These are phyloP conservation scores for Formica aserva DNA, from an alignment of 2,888 invertebrate genomes.

Conservation along the genomic window DNA sequence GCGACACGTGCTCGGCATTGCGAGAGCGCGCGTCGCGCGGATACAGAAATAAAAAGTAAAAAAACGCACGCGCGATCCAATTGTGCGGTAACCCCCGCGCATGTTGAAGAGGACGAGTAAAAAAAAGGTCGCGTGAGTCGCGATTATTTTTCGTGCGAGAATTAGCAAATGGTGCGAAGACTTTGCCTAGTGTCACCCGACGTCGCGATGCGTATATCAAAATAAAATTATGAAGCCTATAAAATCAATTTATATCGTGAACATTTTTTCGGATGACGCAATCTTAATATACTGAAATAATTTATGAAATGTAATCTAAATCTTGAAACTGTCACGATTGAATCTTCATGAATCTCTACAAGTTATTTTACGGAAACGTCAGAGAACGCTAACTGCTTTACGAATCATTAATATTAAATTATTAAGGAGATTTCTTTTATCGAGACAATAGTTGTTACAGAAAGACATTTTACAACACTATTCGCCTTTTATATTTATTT, in stretches of 20 bases:
- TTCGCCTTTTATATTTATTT: background rate
- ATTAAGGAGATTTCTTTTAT: too few species aligned
- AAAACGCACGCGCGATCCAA: slow-evolving; percentile 40
- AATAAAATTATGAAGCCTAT: slow-evolving; percentile 13
- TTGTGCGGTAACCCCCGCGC: slow-evolving; percentile 28
- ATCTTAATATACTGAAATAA: background rate
- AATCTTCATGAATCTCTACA: background rate
- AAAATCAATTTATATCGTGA: background rate
- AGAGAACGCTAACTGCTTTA: background rate
- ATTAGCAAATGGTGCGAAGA: slow-evolving; percentile 36
- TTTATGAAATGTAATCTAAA: background rate
- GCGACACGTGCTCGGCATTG: slow-evolving; percentile 62
- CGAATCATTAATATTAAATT: background rate
- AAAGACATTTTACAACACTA: background rate
- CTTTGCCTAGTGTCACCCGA: background rate
- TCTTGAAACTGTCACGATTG: background rate
- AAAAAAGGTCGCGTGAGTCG: slow-evolving; percentile 19
- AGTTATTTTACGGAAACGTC: background rate
- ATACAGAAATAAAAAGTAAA: slow-evolving; percentile 26
- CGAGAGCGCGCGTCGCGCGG: slow-evolving; percentile 15
- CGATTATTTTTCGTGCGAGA: slow-evolving; percentile 18
- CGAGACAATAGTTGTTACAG: too few species aligned
- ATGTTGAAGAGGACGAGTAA: slow-evolving; percentile 25
- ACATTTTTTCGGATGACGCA: background rate
- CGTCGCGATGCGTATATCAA: background rate